phyloP scores from a whole-genome alignment of 2,888 invertebrate genomes.

The Leucophenga montana region DNA sequence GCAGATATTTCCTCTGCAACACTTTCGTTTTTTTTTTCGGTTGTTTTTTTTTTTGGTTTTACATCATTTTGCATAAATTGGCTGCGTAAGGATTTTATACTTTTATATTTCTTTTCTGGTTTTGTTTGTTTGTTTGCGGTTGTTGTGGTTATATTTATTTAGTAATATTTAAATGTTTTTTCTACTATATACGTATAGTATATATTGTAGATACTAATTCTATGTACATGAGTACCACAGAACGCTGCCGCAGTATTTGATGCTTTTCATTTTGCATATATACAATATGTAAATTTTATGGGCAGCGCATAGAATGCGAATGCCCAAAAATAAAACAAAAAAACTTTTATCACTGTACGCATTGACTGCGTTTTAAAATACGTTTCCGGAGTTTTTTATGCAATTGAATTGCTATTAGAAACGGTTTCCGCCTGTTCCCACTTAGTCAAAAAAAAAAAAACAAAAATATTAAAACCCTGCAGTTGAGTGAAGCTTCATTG shows the following conservation, averaged over 20 bases:
- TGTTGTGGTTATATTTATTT: slow-evolving; percentile 43
- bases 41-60: too few relatives aligned
- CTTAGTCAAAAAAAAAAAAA: too few relatives aligned
- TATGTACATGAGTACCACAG: slow-evolving; percentile 8
- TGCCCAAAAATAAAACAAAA: too few relatives aligned
- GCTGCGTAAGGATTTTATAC: slow-evolving; percentile 50
- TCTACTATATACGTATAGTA: background rate
- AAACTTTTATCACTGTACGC: too few relatives aligned
- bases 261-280: background rate
- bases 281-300: slow-evolving; percentile 24
- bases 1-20: background rate
- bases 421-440: too few relatives aligned
- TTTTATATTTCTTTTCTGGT: slow-evolving; percentile 27
- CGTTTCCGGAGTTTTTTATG: background rate
- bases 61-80: slow-evolving; percentile 44
- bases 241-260: background rate
- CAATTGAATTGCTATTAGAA: slow-evolving; percentile 10
- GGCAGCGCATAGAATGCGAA: background rate
- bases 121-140: slow-evolving; percentile 38
- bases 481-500: too few relatives aligned
- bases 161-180: slow-evolving; percentile 29
- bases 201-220: slow-evolving; percentile 16
- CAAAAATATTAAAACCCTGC: too few relatives aligned
- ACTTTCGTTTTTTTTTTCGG: slow-evolving; percentile 32
- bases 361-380: slow-evolving; percentile 3